Conservation (phyloP, 1,140 invertebrate species). For the Cydia amplana region DNA sequence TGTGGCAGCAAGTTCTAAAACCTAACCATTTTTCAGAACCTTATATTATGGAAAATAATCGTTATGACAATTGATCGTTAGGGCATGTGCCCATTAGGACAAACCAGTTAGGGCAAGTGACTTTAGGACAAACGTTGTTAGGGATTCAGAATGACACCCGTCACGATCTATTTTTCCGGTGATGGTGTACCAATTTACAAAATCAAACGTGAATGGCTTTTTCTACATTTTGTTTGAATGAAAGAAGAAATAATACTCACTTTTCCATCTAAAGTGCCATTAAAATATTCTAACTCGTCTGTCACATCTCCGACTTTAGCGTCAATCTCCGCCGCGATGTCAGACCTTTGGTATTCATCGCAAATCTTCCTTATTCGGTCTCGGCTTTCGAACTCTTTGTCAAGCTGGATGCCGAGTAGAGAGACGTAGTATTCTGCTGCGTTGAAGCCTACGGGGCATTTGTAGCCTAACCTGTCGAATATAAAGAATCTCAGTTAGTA, state of each 20-base stretch:
- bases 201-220: too few species aligned
- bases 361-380: constrained; percentile 80
- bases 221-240: too few species aligned
- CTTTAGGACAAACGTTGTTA: too few species aligned
- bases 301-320: constrained; percentile 61
- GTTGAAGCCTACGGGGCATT: constrained; percentile 85
- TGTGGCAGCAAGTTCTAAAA: too few species aligned
- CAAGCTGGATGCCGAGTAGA: constrained; percentile 80
- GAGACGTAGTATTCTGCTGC: constrained; percentile 86
- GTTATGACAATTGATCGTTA: too few species aligned
- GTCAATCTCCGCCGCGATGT: constrained; percentile 60
- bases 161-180: too few species aligned
- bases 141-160: too few species aligned
- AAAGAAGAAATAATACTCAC: constrained; percentile 39
- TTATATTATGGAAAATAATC: too few species aligned
- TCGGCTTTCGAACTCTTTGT: constrained; percentile 74
- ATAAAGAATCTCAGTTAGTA: neutral
- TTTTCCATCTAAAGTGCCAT: constrained; percentile 62
- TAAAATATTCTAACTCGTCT: constrained; percentile 68
- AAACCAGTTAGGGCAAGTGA: too few species aligned
- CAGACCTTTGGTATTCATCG: constrained; percentile 77
- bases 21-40: too few species aligned
- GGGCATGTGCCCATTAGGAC: too few species aligned
- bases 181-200: too few species aligned
- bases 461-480: constrained; percentile 64